phyloP scores from a whole-genome alignment of 2,113 vertebrate species.

The Passer montanus region DNA sequence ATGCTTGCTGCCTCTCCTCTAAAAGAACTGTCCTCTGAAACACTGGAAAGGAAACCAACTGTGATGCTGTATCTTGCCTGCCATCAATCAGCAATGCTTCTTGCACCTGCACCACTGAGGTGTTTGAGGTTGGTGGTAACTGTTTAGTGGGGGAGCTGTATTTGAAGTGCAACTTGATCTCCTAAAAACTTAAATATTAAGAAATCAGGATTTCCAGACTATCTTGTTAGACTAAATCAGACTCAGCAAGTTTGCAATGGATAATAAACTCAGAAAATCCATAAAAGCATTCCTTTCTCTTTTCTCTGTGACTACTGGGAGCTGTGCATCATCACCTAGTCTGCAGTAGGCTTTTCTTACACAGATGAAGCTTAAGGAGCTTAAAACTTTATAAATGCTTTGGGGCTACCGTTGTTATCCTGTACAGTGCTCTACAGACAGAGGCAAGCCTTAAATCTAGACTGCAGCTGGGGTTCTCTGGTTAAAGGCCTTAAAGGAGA shows the following conservation, averaged over 20 bases:
- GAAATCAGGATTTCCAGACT: neutral
- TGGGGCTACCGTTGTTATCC: neutral
- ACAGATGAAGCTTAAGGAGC: slow-evolving; percentile 5
- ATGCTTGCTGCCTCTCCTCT: neutral
- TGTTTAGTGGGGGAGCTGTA: neutral
- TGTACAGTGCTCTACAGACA: neutral
- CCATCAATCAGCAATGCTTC: neutral
- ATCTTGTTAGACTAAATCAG: neutral
- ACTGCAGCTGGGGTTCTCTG: neutral
- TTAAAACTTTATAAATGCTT: slow-evolving; percentile 27
- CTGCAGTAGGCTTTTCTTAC: neutral
- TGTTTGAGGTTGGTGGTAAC: neutral
- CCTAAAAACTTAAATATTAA: neutral
- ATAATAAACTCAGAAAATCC: neutral
- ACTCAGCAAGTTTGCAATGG: neutral
- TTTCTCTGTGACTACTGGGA: neutral
- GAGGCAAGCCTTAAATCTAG: neutral
- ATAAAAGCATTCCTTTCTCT: neutral
- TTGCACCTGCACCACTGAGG: neutral
- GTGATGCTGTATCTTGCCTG: neutral
- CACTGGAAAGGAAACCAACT: neutral
- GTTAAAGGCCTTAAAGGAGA: slow-evolving; percentile 1
- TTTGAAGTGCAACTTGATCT: neutral
- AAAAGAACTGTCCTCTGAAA: slow-evolving; percentile 9
- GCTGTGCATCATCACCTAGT: neutral